Evolutionary conservation across 92 coral and sea anemone species (phyloP), one percentile per base, ranked within the genome.

Genomic region (Pocillopora grandis): DNA sequence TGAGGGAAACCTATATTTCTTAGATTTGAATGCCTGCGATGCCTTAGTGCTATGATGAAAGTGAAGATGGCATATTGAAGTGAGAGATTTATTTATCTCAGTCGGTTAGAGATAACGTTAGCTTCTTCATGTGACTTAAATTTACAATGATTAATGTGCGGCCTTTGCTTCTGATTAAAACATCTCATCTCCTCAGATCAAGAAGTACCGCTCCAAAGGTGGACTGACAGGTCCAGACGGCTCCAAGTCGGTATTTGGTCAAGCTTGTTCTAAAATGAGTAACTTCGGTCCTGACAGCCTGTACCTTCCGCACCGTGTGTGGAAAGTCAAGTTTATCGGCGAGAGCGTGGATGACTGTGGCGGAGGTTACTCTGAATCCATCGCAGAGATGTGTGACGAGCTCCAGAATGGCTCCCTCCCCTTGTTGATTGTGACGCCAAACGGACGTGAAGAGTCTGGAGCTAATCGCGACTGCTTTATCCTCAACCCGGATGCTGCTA

Each of bases 301-400:
- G 62, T 90, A 94, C 76, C 92, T 96, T 4, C 95, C 99, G 67
- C 99, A 96, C 76, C 95, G 99, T 14, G 94, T 94, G 21, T 96
- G 99, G 99, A 96, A 96, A 75, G 99, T 96, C 68, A 96, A 96
- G 86, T 96, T 96, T 86, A 96, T 96, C 58, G 99, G 99, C 35
- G 99, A 96, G 66, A 96, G 99, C 81, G 99, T 96, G 66, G 99
- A 96, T 70, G 99, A 96, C 66, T 96, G 99, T 31, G 99, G 99
- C 37, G 99, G 99, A 2, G 99, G 99, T 2, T 96, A 96, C 90
- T 96, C 99, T 0, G 99, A 96, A 81, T 96, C 99, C 59, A 96
- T 96, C 73, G 99, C 99, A 11, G 99, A 96, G 79, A 96, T 96
- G 92, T 96, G 99, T 77, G 99, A 96, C 76, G 99, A 96, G 88